Evolutionary conservation across 2,888 invertebrate species (phyloP), one percentile per base, ranked within the genome.

Genomic region (Cheilosia pagana): DNA sequence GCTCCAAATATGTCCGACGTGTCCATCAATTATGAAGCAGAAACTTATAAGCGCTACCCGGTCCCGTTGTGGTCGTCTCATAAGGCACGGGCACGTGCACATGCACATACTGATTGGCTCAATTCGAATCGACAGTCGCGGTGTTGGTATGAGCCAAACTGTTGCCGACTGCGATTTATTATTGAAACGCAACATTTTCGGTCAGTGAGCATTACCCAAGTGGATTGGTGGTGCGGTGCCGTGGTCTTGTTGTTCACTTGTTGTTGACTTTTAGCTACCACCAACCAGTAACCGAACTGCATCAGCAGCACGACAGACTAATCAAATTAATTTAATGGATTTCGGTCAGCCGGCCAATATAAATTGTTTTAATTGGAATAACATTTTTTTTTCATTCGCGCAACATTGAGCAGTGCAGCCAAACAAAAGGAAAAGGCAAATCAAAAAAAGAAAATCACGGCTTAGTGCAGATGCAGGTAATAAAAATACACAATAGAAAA

Each of bases 251-350:
- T 25, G 50, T 28, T 25, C 31, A 68, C 48, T 19, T 48, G 21
- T 62, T 48, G 71, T 71, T 71, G 59, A 59, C 43, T 78, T 45
- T 65, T 52, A 71, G 53, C 50, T 70, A 28, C 31, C 21, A 28
- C 31, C 21, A 53, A 19, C 39, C 16, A 25, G 25, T 53, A 41
- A 25, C n/a, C 12, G 10, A n/a, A 14, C 19, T 12, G 16, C 41
- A 41, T 48, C 50, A 52, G 8, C n/a, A n/a, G n/a, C n/a, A 31
- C 23, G 62, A 12, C 48, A 39, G 59, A 70, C 67, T 71, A 85
- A 85, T 85, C 67, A 65, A 85, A 85, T 81, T 76, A 85, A 85
- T 81, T 85, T 81, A 85, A 85, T 85, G 85, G 81, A 85, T 85
- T 81, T 79, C 75, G 85, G 85, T 71, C 85, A 72, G 43, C 23